Percentiles rank a stretch among this genome's conserved stretches.
These are phyloP conservation scores for Darevskia nairensis DNA, from an alignment of 2,797 vertebrate species.

Conservation along the genomic window DNA sequence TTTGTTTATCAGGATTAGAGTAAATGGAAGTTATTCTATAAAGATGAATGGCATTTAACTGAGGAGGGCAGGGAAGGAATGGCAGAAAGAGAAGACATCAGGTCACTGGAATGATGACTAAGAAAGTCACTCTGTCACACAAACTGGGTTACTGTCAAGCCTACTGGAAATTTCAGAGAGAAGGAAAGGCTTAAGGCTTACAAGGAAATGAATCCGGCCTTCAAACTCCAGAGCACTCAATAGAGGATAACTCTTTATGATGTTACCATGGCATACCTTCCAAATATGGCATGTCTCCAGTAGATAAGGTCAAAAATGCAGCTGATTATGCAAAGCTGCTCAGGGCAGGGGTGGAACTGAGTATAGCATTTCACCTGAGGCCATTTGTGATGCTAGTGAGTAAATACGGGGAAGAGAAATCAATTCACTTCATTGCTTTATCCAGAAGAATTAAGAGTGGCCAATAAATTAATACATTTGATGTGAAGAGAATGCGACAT, in stretches of 20 bases:
- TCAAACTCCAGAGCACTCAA: neutral
- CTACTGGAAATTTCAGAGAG: neutral
- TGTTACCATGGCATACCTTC: neutral
- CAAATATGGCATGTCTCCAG: neutral
- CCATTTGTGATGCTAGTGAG: neutral
- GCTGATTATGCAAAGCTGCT: neutral
- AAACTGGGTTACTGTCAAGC: neutral
- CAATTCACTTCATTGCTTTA: neutral
- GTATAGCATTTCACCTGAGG: neutral
- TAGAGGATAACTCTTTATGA: neutral
- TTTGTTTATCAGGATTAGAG: neutral
- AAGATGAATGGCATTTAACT: neutral
- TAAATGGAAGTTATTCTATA: neutral
- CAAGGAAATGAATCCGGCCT: neutral
- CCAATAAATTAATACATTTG: neutral
- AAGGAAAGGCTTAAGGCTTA: neutral
- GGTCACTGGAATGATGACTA: neutral
- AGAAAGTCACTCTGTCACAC: neutral
- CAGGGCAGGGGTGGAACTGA: neutral
- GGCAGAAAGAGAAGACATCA: neutral
- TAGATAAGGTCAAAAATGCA: neutral
- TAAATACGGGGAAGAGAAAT: slow-evolving; percentile 7
- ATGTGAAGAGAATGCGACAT: neutral
- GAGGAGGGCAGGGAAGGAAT: neutral
- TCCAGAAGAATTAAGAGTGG: neutral